Conservation (phyloP, 2,888 invertebrate genomes). For the Drosophila birchii region DNA sequence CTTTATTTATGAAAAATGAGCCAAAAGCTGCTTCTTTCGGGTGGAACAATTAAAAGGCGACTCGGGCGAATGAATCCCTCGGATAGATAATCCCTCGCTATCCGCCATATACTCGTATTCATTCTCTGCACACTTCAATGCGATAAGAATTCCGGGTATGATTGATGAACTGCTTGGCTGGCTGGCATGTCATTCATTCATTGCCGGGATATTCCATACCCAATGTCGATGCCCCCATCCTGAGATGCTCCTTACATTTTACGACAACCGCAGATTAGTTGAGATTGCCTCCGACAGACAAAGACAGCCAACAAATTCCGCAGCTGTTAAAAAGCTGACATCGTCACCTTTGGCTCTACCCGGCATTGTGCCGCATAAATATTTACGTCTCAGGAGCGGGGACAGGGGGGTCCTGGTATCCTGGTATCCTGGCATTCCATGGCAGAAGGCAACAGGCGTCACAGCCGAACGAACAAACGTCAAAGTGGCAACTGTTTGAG, state of each 20-base stretch:
- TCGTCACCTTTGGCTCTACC: constrained; percentile 69
- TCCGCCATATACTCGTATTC: constrained; percentile 51
- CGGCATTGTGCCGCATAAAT: constrained; percentile 70
- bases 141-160: constrained; percentile 68
- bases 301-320: constrained; percentile 74
- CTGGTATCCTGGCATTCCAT: constrained; percentile 55
- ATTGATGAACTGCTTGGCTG: constrained; percentile 68
- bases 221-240: background rate
- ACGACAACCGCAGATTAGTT: constrained; percentile 76
- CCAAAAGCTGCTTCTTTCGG: constrained; percentile 35
- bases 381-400: constrained; percentile 63
- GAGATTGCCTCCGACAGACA: constrained; percentile 62
- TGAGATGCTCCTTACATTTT: constrained; percentile 56
- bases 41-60: constrained; percentile 66
- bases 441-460: constrained; percentile 40
- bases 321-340: constrained; percentile 78
- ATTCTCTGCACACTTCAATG: constrained; percentile 42
- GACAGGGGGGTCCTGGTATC: background rate
- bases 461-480: constrained; percentile 60
- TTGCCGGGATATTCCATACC: constrained; percentile 66
- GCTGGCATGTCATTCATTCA: constrained; percentile 47
- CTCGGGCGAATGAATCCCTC: constrained; percentile 23
- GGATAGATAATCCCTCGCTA: constrained; percentile 40
- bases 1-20: constrained; percentile 70
- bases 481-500: constrained; percentile 79